Conservation (phyloP, 2,113 vertebrate species). For the Mormyrus lacerda region DNA sequence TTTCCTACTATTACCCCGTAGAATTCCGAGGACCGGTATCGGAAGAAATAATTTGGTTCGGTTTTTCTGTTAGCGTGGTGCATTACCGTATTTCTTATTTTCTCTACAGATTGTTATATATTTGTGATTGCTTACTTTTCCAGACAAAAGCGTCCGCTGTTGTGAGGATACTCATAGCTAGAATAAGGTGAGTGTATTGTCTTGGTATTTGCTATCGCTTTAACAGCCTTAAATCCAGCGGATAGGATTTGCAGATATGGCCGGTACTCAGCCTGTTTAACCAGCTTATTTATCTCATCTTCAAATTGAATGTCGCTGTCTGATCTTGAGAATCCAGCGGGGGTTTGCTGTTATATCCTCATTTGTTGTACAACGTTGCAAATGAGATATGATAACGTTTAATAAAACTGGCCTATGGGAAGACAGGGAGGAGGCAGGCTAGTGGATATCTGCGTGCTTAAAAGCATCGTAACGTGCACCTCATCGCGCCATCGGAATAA, state of each 20-base stretch:
- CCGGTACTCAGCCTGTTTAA: neutral
- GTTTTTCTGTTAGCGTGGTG: neutral
- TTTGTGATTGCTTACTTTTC: neutral
- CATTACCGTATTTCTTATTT: neutral
- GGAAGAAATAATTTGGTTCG: constrained; percentile 6
- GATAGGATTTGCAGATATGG: constrained; percentile 17
- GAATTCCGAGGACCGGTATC: constrained; percentile 37
- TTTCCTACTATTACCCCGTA: constrained; percentile 50
- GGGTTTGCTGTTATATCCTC: neutral
- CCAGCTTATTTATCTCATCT: neutral
- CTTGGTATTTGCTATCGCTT: neutral
- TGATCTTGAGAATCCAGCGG: neutral
- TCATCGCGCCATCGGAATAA: neutral
- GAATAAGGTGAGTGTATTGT: constrained; percentile 20
- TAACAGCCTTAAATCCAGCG: neutral
- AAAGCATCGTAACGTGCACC: neutral
- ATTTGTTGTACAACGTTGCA: neutral
- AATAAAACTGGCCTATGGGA: neutral
- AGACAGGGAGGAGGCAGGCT: neutral
- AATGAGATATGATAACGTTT: neutral
- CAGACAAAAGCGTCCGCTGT: neutral
- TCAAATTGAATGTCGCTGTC: neutral
- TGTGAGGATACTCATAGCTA: neutral
- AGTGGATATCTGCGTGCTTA: neutral
- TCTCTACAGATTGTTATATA: neutral